Percentiles rank a stretch among this genome's conserved stretches.
Conservation (phyloP, 2,113 vertebrate genomes). For the Solea solea region DNA sequence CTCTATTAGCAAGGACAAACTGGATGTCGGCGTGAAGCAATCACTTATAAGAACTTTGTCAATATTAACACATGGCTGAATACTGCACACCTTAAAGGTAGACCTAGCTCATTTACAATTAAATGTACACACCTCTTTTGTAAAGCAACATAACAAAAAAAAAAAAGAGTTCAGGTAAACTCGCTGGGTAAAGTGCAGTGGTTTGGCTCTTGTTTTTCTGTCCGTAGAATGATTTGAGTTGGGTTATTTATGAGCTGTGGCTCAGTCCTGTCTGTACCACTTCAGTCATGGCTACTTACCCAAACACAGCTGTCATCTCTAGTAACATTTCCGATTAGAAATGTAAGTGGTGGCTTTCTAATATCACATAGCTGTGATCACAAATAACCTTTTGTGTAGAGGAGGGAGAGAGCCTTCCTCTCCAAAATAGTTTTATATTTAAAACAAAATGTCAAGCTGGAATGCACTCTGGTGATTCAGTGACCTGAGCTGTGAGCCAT, state of each 20-base stretch:
- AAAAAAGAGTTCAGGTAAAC: neutral
- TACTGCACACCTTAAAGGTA: constrained; percentile 8
- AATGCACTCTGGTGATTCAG: constrained; percentile 35
- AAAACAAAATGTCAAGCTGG: constrained; percentile 53
- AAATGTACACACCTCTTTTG: neutral
- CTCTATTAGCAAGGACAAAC: constrained; percentile 41
- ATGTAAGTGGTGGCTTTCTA: constrained; percentile 19
- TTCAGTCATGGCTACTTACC: constrained; percentile 22
- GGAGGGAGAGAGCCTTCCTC: constrained; percentile 31
- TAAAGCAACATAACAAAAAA: neutral
- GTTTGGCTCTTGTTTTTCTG: too few relatives aligned
- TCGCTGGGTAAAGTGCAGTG: too few relatives aligned
- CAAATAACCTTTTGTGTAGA: constrained; percentile 39
- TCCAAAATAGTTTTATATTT: constrained; percentile 42
- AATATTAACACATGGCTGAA: constrained; percentile 15
- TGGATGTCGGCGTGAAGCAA: constrained; percentile 37
- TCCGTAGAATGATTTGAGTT: neutral
- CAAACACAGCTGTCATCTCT: constrained; percentile 38
- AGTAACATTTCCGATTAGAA: constrained; percentile 35
- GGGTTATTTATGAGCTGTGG: constrained; percentile 1
- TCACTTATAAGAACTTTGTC: constrained; percentile 17
- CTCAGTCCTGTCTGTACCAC: constrained; percentile 4
- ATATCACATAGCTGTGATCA: constrained; percentile 23
- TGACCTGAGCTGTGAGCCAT: constrained; percentile 18
- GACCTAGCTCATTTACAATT: neutral